Conservation (phyloP, 2,797 vertebrate genomes). For the Notolepis coatsorum region DNA sequence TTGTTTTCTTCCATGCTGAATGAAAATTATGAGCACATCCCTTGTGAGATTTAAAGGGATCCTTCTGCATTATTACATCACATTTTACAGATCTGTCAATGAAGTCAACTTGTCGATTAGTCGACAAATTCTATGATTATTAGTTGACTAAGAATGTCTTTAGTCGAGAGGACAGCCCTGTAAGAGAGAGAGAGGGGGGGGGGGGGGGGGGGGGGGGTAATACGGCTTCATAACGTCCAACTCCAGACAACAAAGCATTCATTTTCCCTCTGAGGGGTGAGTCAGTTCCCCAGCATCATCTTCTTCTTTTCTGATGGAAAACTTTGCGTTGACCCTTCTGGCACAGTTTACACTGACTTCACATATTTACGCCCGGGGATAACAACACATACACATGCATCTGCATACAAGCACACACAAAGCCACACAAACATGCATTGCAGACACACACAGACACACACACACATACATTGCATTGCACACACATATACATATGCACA, state of each 20-base stretch:
- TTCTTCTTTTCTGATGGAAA: constrained; percentile 37
- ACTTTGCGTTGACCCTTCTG: constrained; percentile 33
- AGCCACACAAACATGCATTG: not conserved
- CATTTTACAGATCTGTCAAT: too few relatives aligned
- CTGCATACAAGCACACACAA: not conserved
- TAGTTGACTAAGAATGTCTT: too few relatives aligned
- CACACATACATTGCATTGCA: not conserved
- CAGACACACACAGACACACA: not conserved
- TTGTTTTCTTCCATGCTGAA: too few relatives aligned
- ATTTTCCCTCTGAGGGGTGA: constrained; percentile 22
- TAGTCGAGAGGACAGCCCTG: too few relatives aligned
- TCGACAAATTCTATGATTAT: too few relatives aligned
- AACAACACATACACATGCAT: not conserved
- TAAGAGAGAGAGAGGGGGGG: constrained; percentile 5
- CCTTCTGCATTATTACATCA: too few relatives aligned
- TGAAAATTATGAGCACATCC: too few relatives aligned
- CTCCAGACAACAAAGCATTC: not conserved
- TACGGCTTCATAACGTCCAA: not conserved
- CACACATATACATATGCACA: too few relatives aligned
- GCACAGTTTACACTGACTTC: constrained; percentile 2
- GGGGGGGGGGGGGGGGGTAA: not conserved
- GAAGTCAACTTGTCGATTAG: too few relatives aligned
- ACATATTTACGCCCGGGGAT: constrained; percentile 28
- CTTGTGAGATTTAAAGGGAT: too few relatives aligned
- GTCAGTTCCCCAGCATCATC: constrained; percentile 21